Evolutionary conservation across 2,888 invertebrate species (phyloP).

Genomic region (Thalpophila matura): DNA sequence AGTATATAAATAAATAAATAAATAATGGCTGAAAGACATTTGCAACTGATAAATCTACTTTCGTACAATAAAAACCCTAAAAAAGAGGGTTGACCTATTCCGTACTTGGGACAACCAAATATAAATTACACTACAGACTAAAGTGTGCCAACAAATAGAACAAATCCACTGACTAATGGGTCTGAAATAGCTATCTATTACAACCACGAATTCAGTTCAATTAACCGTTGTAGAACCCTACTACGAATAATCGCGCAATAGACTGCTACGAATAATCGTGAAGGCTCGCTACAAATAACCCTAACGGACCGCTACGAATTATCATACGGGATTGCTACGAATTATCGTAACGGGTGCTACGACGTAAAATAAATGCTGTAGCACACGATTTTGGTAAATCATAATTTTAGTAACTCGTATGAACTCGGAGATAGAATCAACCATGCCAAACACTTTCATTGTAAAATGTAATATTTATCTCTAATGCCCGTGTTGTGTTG

Average conservation of each 20-base stretch:
- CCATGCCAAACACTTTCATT: too few species aligned
- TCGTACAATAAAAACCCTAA: neutral
- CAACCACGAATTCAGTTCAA: constrained; percentile 3
- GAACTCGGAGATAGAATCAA: too few species aligned
- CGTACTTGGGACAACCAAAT: neutral
- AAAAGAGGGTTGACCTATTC: neutral
- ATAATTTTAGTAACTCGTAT: neutral
- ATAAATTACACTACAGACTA: constrained; percentile 3
- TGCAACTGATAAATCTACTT: neutral
- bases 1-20: too few species aligned
- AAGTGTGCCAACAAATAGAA: constrained; percentile 28
- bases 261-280: neutral
- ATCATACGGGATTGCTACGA: constrained; percentile 10
- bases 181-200: constrained; percentile 9
- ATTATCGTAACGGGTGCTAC: constrained; percentile 15
- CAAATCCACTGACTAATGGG: constrained; percentile 15
- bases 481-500: neutral
- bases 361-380: neutral
- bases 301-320: constrained; percentile 24
- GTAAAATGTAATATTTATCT: neutral
- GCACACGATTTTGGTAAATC: neutral
- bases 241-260: neutral
- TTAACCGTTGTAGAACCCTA: neutral
- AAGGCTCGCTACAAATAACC: neutral
- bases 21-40: neutral